Evolutionary conservation across 2,888 invertebrate genomes (phyloP), one percentile per base, ranked within the genome.

Genomic region (Creontiades dilutus): DNA sequence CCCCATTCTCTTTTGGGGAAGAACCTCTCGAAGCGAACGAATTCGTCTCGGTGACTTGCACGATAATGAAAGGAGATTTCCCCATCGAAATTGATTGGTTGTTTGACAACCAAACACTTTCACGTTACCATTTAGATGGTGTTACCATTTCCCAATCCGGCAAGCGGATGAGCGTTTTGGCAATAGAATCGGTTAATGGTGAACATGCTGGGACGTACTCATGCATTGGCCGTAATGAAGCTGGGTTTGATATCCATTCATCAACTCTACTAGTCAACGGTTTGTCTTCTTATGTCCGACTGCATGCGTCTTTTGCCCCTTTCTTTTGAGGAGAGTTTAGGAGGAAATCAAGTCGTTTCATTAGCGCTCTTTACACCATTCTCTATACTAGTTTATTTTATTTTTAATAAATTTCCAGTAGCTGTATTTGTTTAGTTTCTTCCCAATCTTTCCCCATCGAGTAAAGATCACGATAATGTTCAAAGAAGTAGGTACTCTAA

Each of bases 131-230:
- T 37, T 37, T 37, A 37, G 94, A 93, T 90, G 95, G 95, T 82
- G 94, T 96, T 80, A 93, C 94, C 14, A 93, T 94, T 80, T 93
- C 94, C 46, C 94, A 94, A 78, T 95, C 94, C 57, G 95, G 95
- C 91, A 95, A 95, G 92, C 94, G 95, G 93, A 94, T 95, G 76
- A 95, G 95, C 92, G 94, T 95, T 68, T 93, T 96, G n/a, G 94
- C 94, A 89, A 96, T 96, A 90, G 95, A 95, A 91, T 94, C 95
- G 13, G 96, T 97, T 78, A 95, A 95, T 86, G 96, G 95, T 82
- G 94, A 95, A 91, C 96, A 97, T 93, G 95, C 95, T 91, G 97
- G 97, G 92, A 94, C 95, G 90, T 97, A 96, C 92, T 96, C 96
- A 92, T 97, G 97, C 93, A 94, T 94, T 89, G 96, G 95, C 16